phyloP scores from a whole-genome alignment of 2,888 invertebrate species.

The Brenthis ino region DNA sequence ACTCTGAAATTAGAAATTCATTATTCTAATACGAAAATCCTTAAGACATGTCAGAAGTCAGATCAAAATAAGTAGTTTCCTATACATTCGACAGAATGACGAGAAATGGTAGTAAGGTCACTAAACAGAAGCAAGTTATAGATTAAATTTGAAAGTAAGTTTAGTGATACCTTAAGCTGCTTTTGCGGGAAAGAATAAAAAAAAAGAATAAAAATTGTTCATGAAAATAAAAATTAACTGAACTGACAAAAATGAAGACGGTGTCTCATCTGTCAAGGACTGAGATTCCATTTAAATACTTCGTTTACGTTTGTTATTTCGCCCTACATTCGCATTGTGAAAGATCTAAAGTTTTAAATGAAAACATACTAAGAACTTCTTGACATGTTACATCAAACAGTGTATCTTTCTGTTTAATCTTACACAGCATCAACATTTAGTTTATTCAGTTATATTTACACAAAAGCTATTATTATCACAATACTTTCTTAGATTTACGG shows the following conservation, averaged over 20 bases:
- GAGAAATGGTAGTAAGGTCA: too few relatives aligned
- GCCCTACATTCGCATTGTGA: constrained; percentile 27
- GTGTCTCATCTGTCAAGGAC: constrained; percentile 2
- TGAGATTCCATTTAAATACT: background rate
- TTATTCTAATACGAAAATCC: background rate
- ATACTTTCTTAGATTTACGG: too few relatives aligned
- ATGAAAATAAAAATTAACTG: background rate
- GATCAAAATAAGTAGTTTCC: too few relatives aligned
- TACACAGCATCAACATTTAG: too few relatives aligned
- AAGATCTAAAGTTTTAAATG: constrained; percentile 9
- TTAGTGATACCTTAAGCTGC: background rate
- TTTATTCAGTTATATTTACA: too few relatives aligned
- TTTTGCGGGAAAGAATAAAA: too few relatives aligned
- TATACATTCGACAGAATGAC: too few relatives aligned
- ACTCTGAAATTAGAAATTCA: background rate
- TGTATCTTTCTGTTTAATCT: constrained; percentile 2
- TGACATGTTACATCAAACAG: constrained; percentile 6
- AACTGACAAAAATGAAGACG: constrained; percentile 5
- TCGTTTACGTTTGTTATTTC: constrained; percentile 19
- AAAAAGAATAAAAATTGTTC: constrained; percentile 1
- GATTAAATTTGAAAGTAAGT: background rate
- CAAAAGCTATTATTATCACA: too few relatives aligned
- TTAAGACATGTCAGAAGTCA: background rate
- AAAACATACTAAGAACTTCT: constrained; percentile 14
- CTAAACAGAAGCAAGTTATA: too few relatives aligned